Percentiles rank a stretch among this genome's conserved stretches.
Evolutionary conservation across 2,888 invertebrate species (phyloP).

Genomic region (Eupithecia exiguata): DNA sequence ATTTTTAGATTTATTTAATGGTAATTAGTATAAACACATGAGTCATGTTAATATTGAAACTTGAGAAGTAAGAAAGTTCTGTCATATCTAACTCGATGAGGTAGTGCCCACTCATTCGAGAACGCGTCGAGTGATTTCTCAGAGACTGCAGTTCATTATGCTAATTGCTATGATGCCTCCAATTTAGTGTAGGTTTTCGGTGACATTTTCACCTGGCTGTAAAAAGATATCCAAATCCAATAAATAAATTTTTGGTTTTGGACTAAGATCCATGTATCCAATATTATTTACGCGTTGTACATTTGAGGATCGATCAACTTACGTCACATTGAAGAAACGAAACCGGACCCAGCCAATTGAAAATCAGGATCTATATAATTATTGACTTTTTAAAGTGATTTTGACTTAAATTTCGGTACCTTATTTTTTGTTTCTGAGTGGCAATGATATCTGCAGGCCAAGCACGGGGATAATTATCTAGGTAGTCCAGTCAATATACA

Average conservation of each 20-base stretch:
- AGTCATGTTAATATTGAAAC: neutral
- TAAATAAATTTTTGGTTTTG: neutral
- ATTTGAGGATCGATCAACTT: neutral
- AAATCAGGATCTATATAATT: neutral
- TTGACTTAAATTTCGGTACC: too few relatives aligned
- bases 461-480: too few relatives aligned
- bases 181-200: neutral
- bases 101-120: neutral
- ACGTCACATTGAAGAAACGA: neutral
- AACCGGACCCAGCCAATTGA: neutral
- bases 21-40: too few relatives aligned
- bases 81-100: neutral
- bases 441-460: too few relatives aligned
- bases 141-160: slow-evolving; percentile 3
- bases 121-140: neutral
- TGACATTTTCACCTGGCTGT: neutral
- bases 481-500: too few relatives aligned
- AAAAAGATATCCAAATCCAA: neutral
- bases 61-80: neutral
- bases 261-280: neutral
- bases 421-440: too few relatives aligned
- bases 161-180: neutral
- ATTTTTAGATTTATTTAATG: neutral
- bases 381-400: too few relatives aligned
- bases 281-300: neutral